These are phyloP conservation scores for Conus canariensis DNA, from an alignment of 2,888 invertebrate genomes.

Conservation along the genomic window DNA sequence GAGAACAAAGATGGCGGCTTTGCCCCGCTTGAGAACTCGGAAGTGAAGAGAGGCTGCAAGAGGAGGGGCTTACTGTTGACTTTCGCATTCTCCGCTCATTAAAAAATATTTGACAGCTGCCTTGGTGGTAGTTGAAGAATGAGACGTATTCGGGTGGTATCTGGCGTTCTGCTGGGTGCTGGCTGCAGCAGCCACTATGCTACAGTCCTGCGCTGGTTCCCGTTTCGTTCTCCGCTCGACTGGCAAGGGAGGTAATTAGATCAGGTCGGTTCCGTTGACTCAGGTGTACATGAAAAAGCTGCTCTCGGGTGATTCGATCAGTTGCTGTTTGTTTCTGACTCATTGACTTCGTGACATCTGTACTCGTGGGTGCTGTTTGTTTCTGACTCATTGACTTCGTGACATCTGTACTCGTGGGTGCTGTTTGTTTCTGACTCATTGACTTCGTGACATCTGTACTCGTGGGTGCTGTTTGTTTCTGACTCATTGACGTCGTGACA, in stretches of 20 bases:
- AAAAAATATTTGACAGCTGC: constrained; percentile 40
- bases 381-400: neutral
- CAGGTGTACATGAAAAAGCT: constrained; percentile 1
- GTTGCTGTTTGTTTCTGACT: neutral
- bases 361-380: neutral
- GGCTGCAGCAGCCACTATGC: neutral
- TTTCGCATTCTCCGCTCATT: constrained; percentile 29
- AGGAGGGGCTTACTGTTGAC: constrained; percentile 31
- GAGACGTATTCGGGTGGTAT: neutral
- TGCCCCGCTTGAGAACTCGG: neutral
- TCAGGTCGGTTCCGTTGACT: constrained; percentile 21
- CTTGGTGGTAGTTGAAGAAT: constrained; percentile 30
- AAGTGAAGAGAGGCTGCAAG: neutral
- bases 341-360: neutral
- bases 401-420: neutral
- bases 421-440: constrained; percentile 4
- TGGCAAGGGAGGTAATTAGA: constrained; percentile 1
- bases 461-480: neutral
- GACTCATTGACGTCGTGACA: neutral
- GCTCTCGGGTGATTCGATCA: neutral
- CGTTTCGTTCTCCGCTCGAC: neutral
- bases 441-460: neutral
- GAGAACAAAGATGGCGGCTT: neutral
- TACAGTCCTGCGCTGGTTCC: neutral
- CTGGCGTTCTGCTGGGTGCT: neutral